Evolutionary conservation across 1,140 invertebrate species (phyloP).

Genomic region (Oppia nitens): DNA sequence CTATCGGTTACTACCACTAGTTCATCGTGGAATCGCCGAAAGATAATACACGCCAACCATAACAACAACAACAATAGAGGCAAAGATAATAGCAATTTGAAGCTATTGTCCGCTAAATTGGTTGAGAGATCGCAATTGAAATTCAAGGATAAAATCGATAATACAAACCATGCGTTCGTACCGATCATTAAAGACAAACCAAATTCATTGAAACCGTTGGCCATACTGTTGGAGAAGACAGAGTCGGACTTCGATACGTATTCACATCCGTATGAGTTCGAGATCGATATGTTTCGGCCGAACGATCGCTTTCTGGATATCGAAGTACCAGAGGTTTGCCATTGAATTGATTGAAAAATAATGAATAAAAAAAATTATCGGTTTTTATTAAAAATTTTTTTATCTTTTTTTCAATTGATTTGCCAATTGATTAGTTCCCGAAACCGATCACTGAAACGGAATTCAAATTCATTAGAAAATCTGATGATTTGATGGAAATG

Average conservation of each 20-base stretch:
- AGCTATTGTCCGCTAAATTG: slow-evolving; percentile 4
- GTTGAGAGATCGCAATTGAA: slow-evolving; percentile 53
- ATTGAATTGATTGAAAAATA: too few relatives aligned
- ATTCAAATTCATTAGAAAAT: slow-evolving; percentile 47
- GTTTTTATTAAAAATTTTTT: too few relatives aligned
- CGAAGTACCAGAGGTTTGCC: slow-evolving; percentile 22
- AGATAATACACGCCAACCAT: too few relatives aligned
- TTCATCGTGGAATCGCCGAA: neutral
- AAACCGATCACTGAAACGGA: slow-evolving; percentile 42
- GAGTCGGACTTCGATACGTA: slow-evolving; percentile 39
- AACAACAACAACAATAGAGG: neutral
- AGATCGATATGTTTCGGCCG: slow-evolving; percentile 43
- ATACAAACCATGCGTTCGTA: slow-evolving; percentile 50
- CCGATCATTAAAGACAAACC: slow-evolving; percentile 72
- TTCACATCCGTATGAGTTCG: slow-evolving; percentile 75
- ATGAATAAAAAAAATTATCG: too few relatives aligned
- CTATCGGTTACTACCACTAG: slow-evolving; percentile 26
- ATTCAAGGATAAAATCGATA: slow-evolving; percentile 73
- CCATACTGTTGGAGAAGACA: slow-evolving; percentile 45
- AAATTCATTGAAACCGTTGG: slow-evolving; percentile 63
- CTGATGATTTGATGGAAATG: slow-evolving; percentile 44
- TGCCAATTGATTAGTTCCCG: slow-evolving; percentile 16
- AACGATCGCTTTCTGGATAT: slow-evolving; percentile 20
- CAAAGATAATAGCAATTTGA: neutral
- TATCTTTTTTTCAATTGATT: too few relatives aligned